Percentiles rank a stretch among this genome's conserved stretches.
These are phyloP conservation scores for Aethes cnicana DNA, from an alignment of 2,888 invertebrate genomes.

Conservation along the genomic window DNA sequence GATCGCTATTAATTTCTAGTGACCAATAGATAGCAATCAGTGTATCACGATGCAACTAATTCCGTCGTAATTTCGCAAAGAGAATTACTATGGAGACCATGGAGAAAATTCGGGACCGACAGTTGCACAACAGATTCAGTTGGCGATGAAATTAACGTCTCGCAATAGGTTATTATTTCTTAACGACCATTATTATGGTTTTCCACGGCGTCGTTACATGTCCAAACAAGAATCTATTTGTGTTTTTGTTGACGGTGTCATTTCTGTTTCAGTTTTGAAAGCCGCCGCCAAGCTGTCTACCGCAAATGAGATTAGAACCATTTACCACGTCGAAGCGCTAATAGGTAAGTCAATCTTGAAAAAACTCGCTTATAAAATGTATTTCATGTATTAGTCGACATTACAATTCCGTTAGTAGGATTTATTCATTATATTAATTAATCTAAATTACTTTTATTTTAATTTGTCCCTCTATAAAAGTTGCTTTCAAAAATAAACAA, in stretches of 20 bases:
- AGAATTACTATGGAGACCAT: constrained; percentile 28
- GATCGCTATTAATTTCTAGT: constrained; percentile 73
- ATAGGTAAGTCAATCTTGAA: constrained; percentile 62
- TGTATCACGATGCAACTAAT: constrained; percentile 73
- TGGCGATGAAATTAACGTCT: constrained; percentile 64
- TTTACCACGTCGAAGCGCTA: constrained; percentile 79
- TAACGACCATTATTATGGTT: constrained; percentile 68
- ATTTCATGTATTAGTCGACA: too few relatives aligned
- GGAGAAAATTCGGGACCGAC: constrained; percentile 50
- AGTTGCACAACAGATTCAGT: constrained; percentile 58
- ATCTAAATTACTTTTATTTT: too few relatives aligned
- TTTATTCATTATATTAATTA: too few relatives aligned
- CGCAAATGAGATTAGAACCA: constrained; percentile 78
- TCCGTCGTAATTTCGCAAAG: constrained; percentile 59
- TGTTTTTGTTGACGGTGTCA: constrained; percentile 32
- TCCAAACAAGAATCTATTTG: constrained; percentile 44
- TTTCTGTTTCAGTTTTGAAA: constrained; percentile 63
- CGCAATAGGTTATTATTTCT: constrained; percentile 68
- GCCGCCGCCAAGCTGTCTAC: constrained; percentile 81
- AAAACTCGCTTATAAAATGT: constrained; percentile 9
- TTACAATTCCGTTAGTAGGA: too few relatives aligned
- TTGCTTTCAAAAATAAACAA: too few relatives aligned
- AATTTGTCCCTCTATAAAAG: too few relatives aligned
- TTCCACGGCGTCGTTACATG: constrained; percentile 61
- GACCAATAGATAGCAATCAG: constrained; percentile 61